phyloP scores from a whole-genome alignment of 2,797 vertebrate species.

The Adelosebastes latens region DNA sequence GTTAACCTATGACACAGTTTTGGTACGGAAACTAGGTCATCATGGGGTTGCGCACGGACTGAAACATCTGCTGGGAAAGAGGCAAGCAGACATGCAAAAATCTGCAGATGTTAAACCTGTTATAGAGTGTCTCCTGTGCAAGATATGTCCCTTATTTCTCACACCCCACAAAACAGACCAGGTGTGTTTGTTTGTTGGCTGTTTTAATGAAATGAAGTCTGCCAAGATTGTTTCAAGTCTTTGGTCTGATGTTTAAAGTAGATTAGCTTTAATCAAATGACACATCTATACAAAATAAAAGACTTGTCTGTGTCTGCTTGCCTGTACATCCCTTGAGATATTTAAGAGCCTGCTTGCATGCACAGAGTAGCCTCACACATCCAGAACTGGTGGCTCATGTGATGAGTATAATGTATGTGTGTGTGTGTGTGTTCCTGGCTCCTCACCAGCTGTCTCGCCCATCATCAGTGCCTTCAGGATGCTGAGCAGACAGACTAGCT shows the following conservation, averaged over 20 bases:
- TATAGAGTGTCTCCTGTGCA: not conserved
- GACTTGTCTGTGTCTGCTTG: not conserved
- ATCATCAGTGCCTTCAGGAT: constrained; percentile 39
- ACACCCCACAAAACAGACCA: not conserved
- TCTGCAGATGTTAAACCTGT: constrained; percentile 42
- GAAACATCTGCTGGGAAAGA: constrained; percentile 4
- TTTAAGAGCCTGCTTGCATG: not conserved
- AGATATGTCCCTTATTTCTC: constrained; percentile 15
- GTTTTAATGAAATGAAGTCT: not conserved
- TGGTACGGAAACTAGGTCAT: constrained; percentile 42
- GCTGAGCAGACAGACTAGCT: constrained; percentile 55
- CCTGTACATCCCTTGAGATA: not conserved
- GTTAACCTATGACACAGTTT: constrained; percentile 46
- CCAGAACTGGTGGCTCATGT: not conserved
- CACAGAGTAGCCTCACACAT: constrained; percentile 8
- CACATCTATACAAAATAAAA: not conserved
- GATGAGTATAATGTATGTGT: constrained; percentile 5
- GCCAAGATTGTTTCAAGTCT: not conserved
- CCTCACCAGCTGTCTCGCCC: constrained; percentile 52
- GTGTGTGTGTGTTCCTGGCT: constrained; percentile 16
- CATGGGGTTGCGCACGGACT: not conserved
- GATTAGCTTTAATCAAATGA: not conserved
- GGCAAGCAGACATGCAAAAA: constrained; percentile 5
- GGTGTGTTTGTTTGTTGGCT: constrained; percentile 23
- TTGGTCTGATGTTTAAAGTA: not conserved